phyloP scores from a whole-genome alignment of 1,140 invertebrate species.

The Trypoxylus dichotomus region DNA sequence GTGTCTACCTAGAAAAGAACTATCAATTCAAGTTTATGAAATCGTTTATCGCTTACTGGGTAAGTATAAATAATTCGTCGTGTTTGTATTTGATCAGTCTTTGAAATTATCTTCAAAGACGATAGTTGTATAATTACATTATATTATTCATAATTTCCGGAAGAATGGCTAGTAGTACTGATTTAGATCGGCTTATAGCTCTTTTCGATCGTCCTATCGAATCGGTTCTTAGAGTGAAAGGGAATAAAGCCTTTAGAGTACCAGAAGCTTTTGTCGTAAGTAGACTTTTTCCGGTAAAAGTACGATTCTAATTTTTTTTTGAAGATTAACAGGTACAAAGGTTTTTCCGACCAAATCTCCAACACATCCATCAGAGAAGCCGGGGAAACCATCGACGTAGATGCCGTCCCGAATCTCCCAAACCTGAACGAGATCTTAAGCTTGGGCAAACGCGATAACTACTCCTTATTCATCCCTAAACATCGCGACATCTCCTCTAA shows the following conservation, averaged over 20 bases:
- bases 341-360: conserved; percentile 53
- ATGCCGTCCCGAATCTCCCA: conserved; percentile 53
- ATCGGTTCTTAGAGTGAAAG: conserved; percentile 71
- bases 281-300: no score
- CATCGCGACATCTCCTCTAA: conserved; percentile 57
- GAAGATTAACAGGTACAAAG: conserved; percentile 56
- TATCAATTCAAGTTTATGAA: no score
- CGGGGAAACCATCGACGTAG: conserved; percentile 55
- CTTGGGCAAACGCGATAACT: conserved; percentile 56
- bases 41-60: no score
- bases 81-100: neutral
- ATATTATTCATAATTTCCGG: neutral
- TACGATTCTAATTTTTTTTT: no score
- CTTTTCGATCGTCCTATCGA: conserved; percentile 75
- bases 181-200: conserved; percentile 45
- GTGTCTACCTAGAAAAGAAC: no score
- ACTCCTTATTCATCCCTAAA: conserved; percentile 60
- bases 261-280: conserved; percentile 60
- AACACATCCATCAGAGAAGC: conserved; percentile 59
- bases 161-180: conserved; percentile 49
- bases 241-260: conserved; percentile 64
- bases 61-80: no score
- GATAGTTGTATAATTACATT: neutral
- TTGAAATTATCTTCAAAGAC: neutral
- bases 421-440: conserved; percentile 56